Evolutionary conservation across 2,888 invertebrate species (phyloP).

Genomic region (Eupithecia centaureata): DNA sequence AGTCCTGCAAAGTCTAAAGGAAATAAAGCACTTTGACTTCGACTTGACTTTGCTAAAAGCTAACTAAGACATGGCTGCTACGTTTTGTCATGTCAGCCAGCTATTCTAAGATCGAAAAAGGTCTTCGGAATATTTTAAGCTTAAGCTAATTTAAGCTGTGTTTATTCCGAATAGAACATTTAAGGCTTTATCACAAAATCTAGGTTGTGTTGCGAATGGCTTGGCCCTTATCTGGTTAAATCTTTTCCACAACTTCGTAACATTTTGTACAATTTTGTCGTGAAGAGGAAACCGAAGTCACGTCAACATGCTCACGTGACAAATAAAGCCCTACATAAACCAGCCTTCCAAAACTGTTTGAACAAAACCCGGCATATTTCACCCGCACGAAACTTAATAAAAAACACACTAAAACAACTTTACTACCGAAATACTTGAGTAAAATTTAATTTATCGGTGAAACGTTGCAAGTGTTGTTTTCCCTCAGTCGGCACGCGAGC

Average conservation of each 20-base stretch:
- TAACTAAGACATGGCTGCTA: background rate
- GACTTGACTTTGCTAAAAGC: too few species aligned
- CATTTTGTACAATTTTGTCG: background rate
- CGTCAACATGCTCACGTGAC: conserved; percentile 9
- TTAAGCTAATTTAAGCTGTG: background rate
- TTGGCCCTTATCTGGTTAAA: background rate
- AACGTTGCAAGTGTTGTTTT: conserved; percentile 44
- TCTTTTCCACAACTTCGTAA: background rate
- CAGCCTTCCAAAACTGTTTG: conserved; percentile 33
- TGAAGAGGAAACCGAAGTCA: conserved; percentile 7
- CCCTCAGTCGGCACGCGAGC: conserved; percentile 43
- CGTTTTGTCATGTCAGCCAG: background rate
- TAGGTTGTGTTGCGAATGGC: background rate
- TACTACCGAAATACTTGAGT: conserved; percentile 42
- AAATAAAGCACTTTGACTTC: too few species aligned
- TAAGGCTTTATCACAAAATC: conserved; percentile 6
- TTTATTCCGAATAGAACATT: background rate
- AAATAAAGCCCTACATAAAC: conserved; percentile 20
- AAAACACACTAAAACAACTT: conserved; percentile 40
- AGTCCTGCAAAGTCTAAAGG: too few species aligned
- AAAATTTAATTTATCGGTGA: conserved; percentile 45
- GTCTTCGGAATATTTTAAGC: background rate
- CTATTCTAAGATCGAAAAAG: background rate
- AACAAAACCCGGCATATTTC: conserved; percentile 33
- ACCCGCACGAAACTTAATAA: conserved; percentile 38